Evolutionary conservation across 2,888 invertebrate species (phyloP).

Genomic region (Tachystola acroxantha): DNA sequence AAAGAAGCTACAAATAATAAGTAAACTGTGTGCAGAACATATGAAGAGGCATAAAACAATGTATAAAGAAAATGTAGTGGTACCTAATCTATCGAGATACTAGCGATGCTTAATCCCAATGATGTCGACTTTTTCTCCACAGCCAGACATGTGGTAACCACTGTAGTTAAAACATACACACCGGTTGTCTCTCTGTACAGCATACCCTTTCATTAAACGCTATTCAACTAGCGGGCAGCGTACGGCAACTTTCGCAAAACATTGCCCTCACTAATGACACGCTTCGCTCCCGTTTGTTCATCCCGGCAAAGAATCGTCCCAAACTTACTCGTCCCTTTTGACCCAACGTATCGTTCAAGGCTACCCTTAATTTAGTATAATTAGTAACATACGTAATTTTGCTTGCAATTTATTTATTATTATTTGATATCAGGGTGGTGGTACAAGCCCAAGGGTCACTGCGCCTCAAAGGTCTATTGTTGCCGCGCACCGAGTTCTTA

Average conservation of each 20-base stretch:
- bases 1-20: no score
- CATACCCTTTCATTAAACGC: slow-evolving; percentile 49
- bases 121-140: no score
- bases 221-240: slow-evolving; percentile 39
- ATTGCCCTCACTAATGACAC: slow-evolving; percentile 59
- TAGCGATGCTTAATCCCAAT: no score
- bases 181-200: not conserved
- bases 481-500: no score
- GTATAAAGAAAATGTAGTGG: no score
- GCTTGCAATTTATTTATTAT: no score
- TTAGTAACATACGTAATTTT: slow-evolving; percentile 35
- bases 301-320: slow-evolving; percentile 56
- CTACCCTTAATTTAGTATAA: slow-evolving; percentile 49
- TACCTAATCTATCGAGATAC: no score
- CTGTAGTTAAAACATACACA: slow-evolving; percentile 3
- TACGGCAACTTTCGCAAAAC: slow-evolving; percentile 45
- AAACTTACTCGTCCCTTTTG: slow-evolving; percentile 48
- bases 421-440: no score
- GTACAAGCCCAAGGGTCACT: no score
- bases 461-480: no score
- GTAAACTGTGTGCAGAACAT: no score
- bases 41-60: no score
- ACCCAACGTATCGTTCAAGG: slow-evolving; percentile 40
- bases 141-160: not conserved
- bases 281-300: slow-evolving; percentile 37